Base-by-base conservation (phyloP, 2,797 vertebrate species). In the Gadopsis bispinosus region DNA sequence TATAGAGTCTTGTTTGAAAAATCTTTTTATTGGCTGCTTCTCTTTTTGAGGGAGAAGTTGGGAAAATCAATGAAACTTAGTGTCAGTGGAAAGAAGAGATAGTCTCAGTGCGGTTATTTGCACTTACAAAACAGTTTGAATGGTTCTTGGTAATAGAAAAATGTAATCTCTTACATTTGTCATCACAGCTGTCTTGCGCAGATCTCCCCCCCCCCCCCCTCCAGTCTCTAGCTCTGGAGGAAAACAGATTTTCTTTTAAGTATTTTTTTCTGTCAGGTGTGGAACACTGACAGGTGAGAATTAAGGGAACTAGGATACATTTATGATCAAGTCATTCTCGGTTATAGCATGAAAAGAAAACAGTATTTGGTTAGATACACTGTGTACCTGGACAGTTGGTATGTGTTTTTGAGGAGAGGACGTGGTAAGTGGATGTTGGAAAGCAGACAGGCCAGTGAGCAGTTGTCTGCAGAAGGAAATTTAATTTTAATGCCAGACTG, bases 391-490 rank as follows among this genome's bases (percentile, higher is more conserved):
- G 78, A 88, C 69, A 77, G 83, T 83, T 82, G 72, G 83, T 85
- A 45, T 87, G 74, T 76, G 71, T 84, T 80, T 81, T 81, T 75
- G 66, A 77, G 75, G 70, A 60, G 72, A 82, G 71, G 75, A 80
- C 29, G 39, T 81, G 83, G 73, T 93, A 88, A 88, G 88, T 90
- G 87, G 85, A 67, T 89, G 83, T 84, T 92, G 87, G 87, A 85
- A 86, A 87, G 84, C 55, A 81, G 79, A 85, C 87, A 75, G 81
- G 67, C 83, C 83, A 86, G 64, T 85, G 85, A 86, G 87, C 87
- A 79, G 85, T 90, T 89, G 88, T 92, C 91, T 89, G 82, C 75
- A 73, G 82, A 91, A 91, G 91, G 90, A 94, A 93, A 93, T 94
- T 79, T 92, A 61, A 88, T 92, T 92, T 91, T 86, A 91, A 88